Conservation (phyloP, 1,140 invertebrate genomes). For the Orchesella cincta region DNA sequence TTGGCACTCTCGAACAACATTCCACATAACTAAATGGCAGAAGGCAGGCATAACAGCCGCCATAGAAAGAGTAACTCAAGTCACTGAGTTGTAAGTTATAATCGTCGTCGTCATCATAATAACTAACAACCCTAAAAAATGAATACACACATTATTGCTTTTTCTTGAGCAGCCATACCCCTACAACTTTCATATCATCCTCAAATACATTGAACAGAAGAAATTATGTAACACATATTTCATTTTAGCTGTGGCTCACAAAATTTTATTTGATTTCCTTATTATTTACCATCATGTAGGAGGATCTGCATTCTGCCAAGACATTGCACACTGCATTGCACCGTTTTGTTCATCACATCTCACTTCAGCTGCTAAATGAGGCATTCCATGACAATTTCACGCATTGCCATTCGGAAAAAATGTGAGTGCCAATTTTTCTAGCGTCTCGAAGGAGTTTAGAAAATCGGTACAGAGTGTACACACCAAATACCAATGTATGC, state of each 20-base stretch:
- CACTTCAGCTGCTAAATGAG: constrained; percentile 24
- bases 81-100: not conserved
- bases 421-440: constrained; percentile 11
- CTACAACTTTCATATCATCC: not conserved
- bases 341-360: constrained; percentile 1
- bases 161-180: too few relatives aligned
- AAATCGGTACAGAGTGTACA: too few relatives aligned
- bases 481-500: too few relatives aligned
- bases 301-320: not conserved
- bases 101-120: not conserved
- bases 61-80: not conserved
- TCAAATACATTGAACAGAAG: too few relatives aligned
- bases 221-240: too few relatives aligned
- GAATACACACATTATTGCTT: not conserved
- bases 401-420: too few relatives aligned
- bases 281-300: not conserved
- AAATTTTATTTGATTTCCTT: constrained; percentile 18
- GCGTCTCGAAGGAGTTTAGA: not conserved
- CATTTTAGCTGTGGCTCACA: constrained; percentile 4
- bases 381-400: constrained; percentile 26
- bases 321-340: not conserved
- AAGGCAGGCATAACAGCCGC: not conserved
- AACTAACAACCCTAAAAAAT: constrained; percentile 25
- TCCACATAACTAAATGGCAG: constrained; percentile 37
- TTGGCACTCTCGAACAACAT: constrained; percentile 47